phyloP scores from a whole-genome alignment of 1,140 invertebrate genomes.

The Brachionus plicatilis region DNA sequence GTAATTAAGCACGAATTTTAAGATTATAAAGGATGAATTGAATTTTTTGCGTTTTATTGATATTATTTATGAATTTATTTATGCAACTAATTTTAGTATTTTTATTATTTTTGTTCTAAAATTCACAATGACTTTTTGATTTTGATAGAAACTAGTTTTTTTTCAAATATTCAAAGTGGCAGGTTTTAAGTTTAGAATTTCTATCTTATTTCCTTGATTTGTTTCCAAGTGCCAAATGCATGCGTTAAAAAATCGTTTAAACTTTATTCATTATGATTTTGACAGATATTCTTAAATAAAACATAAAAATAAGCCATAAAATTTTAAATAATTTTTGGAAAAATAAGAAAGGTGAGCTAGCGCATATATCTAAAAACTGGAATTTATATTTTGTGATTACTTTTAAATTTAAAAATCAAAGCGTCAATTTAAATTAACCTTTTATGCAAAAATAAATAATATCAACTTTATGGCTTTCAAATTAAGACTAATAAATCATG shows the following conservation, averaged over 20 bases:
- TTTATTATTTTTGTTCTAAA: background rate
- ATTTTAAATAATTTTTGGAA: background rate
- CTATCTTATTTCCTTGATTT: background rate
- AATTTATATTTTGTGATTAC: background rate
- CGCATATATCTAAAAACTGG: background rate
- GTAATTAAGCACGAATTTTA: no score
- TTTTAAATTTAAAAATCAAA: background rate
- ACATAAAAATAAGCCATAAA: background rate
- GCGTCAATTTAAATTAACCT: background rate
- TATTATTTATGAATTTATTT: no score
- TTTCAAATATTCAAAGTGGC: background rate
- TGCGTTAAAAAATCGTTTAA: background rate
- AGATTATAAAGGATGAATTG: no score
- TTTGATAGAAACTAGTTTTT: background rate
- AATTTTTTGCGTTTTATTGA: no score
- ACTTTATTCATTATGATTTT: background rate
- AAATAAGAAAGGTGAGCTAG: background rate
- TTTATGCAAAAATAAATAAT: background rate
- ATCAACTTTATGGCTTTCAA: background rate
- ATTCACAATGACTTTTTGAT: background rate
- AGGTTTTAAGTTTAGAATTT: background rate
- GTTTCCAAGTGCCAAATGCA: background rate
- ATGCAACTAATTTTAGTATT: no score
- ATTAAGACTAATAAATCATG: background rate
- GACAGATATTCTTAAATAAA: background rate